A percentile compares a stretch with the other conserved stretches of the same genome.
Evolutionary conservation across 2,113 vertebrate genomes (phyloP).

Genomic region (Puma concolor): DNA sequence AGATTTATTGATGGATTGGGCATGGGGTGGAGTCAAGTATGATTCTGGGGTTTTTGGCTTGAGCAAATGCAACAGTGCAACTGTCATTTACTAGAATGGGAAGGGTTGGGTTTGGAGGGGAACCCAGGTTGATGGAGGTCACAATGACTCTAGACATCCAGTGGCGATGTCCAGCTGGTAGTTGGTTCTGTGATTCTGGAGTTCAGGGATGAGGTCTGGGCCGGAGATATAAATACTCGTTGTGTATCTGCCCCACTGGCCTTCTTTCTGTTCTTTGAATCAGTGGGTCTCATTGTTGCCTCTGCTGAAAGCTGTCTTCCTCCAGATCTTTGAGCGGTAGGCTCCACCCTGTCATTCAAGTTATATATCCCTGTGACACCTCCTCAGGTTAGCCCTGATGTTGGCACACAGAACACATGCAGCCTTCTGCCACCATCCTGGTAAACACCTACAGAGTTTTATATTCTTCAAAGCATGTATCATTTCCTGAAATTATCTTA

Average conservation of each 20-base stretch:
- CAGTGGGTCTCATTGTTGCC: neutral
- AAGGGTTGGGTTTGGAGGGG: neutral
- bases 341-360: neutral
- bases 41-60: neutral
- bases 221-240: constrained; percentile 15
- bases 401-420: neutral
- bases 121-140: constrained; percentile 3
- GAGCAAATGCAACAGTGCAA: neutral
- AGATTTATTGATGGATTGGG: neutral
- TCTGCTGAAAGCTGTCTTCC: neutral
- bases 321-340: neutral
- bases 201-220: neutral
- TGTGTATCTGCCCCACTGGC: neutral
- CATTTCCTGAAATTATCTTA: neutral
- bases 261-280: constrained; percentile 19
- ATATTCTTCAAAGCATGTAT: neutral
- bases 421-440: neutral
- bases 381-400: neutral
- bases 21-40: neutral
- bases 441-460: neutral
- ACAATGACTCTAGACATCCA: neutral
- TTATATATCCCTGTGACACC: neutral
- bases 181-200: constrained; percentile 44
- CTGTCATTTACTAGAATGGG: neutral
- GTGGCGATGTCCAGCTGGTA: neutral